A percentile compares a stretch with the other conserved stretches of the same genome.
Evolutionary conservation across 2,888 invertebrate genomes (phyloP).

Genomic region (Nebria brevicollis): DNA sequence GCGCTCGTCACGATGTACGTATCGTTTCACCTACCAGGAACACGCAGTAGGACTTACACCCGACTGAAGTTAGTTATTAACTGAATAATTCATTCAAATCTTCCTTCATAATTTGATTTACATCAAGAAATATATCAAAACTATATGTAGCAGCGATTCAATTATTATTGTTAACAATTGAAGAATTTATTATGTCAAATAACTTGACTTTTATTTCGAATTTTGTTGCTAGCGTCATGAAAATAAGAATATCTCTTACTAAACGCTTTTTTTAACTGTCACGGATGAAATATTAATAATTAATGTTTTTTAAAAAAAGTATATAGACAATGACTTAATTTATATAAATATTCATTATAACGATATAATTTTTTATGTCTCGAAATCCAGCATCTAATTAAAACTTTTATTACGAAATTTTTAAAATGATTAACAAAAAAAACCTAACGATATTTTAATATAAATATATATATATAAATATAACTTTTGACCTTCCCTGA

Average conservation of each 20-base stretch:
- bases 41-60: neutral
- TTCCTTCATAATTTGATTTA: neutral
- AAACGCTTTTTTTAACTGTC: neutral
- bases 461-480: neutral
- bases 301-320: neutral
- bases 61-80: neutral
- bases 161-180: neutral
- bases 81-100: neutral
- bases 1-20: conserved; percentile 38
- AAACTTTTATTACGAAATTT: neutral
- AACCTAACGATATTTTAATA: neutral
- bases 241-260: neutral
- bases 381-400: neutral
- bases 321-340: neutral
- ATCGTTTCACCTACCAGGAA: neutral
- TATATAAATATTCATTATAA: neutral
- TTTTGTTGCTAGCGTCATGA: neutral
- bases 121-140: neutral
- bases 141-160: neutral
- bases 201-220: neutral
- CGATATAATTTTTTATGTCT: neutral
- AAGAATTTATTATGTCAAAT: neutral
- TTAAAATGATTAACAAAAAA: neutral
- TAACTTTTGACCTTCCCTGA: too few relatives aligned
- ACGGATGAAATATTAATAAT: neutral